Conservation (phyloP, 2,113 vertebrate genomes). For the Marmota monax region DNA sequence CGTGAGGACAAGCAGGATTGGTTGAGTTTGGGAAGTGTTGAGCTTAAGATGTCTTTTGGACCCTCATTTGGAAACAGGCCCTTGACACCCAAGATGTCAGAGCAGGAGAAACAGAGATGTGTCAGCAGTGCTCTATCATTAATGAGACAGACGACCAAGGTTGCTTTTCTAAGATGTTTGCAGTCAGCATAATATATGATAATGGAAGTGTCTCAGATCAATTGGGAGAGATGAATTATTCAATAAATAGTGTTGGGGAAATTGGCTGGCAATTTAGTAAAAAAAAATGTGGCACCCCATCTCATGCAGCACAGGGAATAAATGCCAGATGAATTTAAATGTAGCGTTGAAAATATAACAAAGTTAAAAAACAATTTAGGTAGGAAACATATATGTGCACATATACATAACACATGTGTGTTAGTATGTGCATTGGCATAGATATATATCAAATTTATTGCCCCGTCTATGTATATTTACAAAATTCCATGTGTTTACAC, state of each 20-base stretch:
- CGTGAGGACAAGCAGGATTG: not conserved
- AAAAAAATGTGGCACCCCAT: not conserved
- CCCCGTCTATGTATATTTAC: not conserved
- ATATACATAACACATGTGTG: not conserved
- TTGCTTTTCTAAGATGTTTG: constrained; percentile 59
- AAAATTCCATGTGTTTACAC: not conserved
- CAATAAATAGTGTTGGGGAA: constrained; percentile 28
- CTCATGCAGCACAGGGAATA: constrained; percentile 5
- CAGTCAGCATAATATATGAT: constrained; percentile 54
- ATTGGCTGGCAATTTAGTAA: constrained; percentile 25
- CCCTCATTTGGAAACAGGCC: not conserved
- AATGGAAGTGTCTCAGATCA: constrained; percentile 67
- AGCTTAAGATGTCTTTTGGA: constrained; percentile 20
- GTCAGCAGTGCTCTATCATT: not conserved
- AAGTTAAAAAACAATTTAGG: constrained; percentile 45
- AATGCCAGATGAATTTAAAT: constrained; percentile 13
- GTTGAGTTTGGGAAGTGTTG: not conserved
- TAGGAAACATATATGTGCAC: not conserved
- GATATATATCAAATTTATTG: not conserved
- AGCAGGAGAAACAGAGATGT: not conserved
- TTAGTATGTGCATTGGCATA: not conserved
- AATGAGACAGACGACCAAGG: constrained; percentile 3
- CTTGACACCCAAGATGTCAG: not conserved
- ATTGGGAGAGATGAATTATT: constrained; percentile 67
- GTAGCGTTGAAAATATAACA: constrained; percentile 19